Evolutionary conservation across 2,888 invertebrate species (phyloP).

Genomic region (Plagodis dolabraria): DNA sequence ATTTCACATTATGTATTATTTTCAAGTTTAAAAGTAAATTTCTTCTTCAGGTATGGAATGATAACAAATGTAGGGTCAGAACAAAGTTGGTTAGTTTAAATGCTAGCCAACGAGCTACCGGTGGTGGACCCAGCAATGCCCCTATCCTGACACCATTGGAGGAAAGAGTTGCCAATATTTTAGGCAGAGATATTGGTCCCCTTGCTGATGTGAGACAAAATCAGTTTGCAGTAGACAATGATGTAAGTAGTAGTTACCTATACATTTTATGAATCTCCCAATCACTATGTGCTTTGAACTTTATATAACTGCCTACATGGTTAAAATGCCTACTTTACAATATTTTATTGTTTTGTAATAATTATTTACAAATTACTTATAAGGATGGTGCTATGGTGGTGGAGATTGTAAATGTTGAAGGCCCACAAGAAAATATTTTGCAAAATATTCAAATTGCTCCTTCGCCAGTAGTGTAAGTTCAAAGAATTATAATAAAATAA

Average conservation of each 20-base stretch:
- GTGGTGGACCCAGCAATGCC: conserved; percentile 5
- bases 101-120: not conserved
- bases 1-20: no score
- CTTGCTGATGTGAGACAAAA: not conserved
- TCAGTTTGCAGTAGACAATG: not conserved
- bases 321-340: no score
- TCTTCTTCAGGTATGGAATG: not conserved
- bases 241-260: no score
- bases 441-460: not conserved
- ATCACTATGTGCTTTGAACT: no score
- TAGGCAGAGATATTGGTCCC: conserved; percentile 1
- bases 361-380: not conserved
- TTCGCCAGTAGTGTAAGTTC: not conserved
- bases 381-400: not conserved
- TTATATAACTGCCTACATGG: no score
- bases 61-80: not conserved
- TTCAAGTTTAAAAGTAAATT: not conserved
- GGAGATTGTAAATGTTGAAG: not conserved
- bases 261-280: no score
- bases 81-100: not conserved
- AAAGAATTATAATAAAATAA: not conserved
- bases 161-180: not conserved
- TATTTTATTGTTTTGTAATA: not conserved
- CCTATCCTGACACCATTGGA: not conserved
- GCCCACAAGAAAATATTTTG: not conserved